Evolutionary conservation across 2,888 invertebrate genomes (phyloP), one percentile per base, ranked within the genome.

Genomic region (Bombylius discolor): DNA sequence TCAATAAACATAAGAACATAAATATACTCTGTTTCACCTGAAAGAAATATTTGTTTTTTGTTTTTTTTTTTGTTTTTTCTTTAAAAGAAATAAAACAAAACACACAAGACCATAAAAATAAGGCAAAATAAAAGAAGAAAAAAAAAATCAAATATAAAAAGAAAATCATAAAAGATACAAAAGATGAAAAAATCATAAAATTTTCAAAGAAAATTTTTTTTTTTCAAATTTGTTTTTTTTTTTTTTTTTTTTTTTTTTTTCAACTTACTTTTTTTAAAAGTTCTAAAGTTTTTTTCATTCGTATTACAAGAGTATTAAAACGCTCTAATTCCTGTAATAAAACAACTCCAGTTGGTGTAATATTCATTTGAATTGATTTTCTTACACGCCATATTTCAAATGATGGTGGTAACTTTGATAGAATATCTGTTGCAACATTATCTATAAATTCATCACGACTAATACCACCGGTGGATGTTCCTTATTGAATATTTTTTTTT

Each of bases 381-480:
- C 87, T 81, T 39, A 92, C 83, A 68, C 84, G 84, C 78, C 84
- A 85, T 51, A 92, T 78, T 72, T 94, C 91, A 70, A 85, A 93
- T 60, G 80, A 77, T 12, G 71, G 70, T 0, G 94, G 94, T 53
- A 94, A 77, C 70, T 89, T 88, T 36, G 70, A 69, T 39, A 92
- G 70, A 56, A 95, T 85, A 64, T 92, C 93, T 53, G 79, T 77
- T 3, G 91, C 89, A 12, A 88, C 84, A 59, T 73, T 76, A 67
- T 88, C 86, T 63, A 95, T 90, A 70, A 89, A 87, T 61, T 91
- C 89, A 64, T 95, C 94, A 57, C 91, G 82, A 64, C 87, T 89
- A 62, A 88, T 82, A 13, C 86, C 87, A 46, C 82, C 81, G 8
- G 82, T 80, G 34, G 76, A 75, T 53, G 82, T 81, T 62, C 84